Evolutionary conservation across 2,888 invertebrate genomes (phyloP).

Genomic region (Cantharis nigra): DNA sequence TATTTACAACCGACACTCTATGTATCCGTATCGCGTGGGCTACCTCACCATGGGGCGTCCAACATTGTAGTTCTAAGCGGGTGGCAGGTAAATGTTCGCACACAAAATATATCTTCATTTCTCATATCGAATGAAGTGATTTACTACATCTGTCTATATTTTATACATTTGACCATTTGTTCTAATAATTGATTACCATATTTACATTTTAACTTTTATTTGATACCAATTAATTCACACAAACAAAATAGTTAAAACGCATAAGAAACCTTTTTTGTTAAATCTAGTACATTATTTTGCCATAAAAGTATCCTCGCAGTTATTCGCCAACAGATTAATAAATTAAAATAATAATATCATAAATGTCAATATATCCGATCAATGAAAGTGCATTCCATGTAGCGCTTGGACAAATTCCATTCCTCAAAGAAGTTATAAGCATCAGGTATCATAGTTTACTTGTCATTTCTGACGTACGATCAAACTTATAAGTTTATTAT

Average conservation of each 20-base stretch:
- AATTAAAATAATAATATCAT: constrained; percentile 28
- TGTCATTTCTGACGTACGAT: constrained; percentile 39
- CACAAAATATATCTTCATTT: constrained; percentile 46
- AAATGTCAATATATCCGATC: constrained; percentile 42
- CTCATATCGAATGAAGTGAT: constrained; percentile 32
- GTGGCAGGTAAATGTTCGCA: constrained; percentile 47
- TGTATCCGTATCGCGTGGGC: constrained; percentile 49
- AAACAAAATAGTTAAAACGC: neutral
- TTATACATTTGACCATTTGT: constrained; percentile 21
- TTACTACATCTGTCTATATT: constrained; percentile 28
- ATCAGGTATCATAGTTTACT: constrained; percentile 48
- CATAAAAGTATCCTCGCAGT: neutral
- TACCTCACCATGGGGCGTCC: constrained; percentile 37
- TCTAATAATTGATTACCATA: constrained; percentile 20
- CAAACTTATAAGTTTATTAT: constrained; percentile 27
- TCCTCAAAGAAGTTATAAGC: constrained; percentile 48
- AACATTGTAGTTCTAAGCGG: constrained; percentile 36
- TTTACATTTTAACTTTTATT: neutral
- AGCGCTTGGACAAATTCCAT: constrained; percentile 50
- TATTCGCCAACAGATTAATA: constrained; percentile 10
- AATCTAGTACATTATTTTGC: neutral
- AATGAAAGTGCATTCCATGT: constrained; percentile 50
- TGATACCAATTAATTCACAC: neutral
- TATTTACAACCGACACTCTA: constrained; percentile 47
- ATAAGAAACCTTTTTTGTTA: neutral